Percentiles rank a stretch among this genome's conserved stretches.
These are phyloP conservation scores for Strigamia maritima DNA, from an alignment of 2,888 invertebrate genomes.

Conservation along the genomic window DNA sequence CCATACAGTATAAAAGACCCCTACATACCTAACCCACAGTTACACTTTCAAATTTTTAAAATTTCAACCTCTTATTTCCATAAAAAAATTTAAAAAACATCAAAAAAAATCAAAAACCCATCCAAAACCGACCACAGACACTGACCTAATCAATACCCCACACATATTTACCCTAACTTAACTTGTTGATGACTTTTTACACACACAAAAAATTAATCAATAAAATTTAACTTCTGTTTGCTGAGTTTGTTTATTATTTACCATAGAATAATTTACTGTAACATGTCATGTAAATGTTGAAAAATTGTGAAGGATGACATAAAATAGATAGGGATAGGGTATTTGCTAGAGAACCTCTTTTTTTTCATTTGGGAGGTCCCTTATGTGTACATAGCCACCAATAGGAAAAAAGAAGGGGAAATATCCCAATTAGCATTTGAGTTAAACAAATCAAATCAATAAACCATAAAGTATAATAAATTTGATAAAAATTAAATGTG, in stretches of 20 bases:
- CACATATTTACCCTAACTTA: background rate
- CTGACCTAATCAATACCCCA: background rate
- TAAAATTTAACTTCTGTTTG: background rate
- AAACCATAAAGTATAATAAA: background rate
- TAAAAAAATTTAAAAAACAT: background rate
- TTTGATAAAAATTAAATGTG: background rate
- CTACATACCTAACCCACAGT: background rate
- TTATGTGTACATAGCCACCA: slow-evolving; percentile 8
- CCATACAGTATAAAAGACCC: background rate
- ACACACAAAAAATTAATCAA: background rate
- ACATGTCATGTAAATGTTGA: background rate
- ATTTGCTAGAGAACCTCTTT: background rate
- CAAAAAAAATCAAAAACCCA: background rate
- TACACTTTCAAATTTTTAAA: background rate
- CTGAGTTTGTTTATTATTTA: background rate
- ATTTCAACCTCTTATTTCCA: background rate
- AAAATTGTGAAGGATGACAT: background rate
- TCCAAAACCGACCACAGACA: background rate
- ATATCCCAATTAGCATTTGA: slow-evolving; percentile 37
- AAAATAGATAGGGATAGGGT: background rate
- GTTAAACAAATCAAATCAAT: background rate
- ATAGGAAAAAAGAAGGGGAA: background rate
- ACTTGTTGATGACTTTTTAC: background rate
- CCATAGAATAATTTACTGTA: slow-evolving; percentile 11
- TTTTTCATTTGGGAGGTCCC: slow-evolving; percentile 36